These are phyloP conservation scores for Chrysomallon squamiferum DNA, from an alignment of 1,140 invertebrate genomes.

Conservation along the genomic window DNA sequence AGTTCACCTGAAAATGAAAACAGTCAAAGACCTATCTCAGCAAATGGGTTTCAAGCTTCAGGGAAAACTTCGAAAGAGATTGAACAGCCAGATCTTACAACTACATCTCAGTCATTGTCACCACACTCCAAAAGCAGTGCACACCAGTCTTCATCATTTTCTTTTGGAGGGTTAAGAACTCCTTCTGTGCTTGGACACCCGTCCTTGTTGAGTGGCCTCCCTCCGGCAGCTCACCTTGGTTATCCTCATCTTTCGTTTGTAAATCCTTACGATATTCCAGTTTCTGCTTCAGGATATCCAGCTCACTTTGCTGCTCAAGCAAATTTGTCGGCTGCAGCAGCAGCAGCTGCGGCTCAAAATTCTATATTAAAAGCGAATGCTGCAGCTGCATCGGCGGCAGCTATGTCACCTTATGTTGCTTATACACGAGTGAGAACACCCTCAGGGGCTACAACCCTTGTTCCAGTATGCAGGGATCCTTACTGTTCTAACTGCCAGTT, in stretches of 20 bases:
- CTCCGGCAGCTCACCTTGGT: conserved; percentile 23
- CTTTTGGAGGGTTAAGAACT: conserved; percentile 46
- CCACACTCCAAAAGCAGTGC: conserved; percentile 11
- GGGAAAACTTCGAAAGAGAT: conserved; percentile 8
- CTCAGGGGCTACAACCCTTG: conserved; percentile 85
- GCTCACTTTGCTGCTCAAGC: conserved; percentile 60
- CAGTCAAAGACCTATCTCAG: conserved; percentile 1
- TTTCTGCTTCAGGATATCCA: conserved; percentile 49
- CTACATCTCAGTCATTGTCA: conserved; percentile 66
- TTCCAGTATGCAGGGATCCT: conserved; percentile 94
- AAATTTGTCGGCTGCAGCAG: conserved; percentile 63
- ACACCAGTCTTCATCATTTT: conserved; percentile 10
- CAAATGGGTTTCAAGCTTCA: not conserved
- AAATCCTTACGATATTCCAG: conserved; percentile 41
- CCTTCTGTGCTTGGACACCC: conserved; percentile 27
- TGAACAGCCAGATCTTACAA: conserved; percentile 65
- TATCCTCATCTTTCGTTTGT: too few relatives aligned
- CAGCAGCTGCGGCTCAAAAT: conserved; percentile 36
- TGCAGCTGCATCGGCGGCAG: conserved; percentile 31
- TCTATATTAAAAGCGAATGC: conserved; percentile 31
- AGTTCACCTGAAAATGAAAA: not conserved
- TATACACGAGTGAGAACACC: conserved; percentile 91
- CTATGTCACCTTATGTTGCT: conserved; percentile 69
- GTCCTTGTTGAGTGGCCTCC: conserved; percentile 29
- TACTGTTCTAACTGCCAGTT: conserved; percentile 94